Conservation (phyloP, 2,113 vertebrate species). For the Leptosomus discolor region DNA sequence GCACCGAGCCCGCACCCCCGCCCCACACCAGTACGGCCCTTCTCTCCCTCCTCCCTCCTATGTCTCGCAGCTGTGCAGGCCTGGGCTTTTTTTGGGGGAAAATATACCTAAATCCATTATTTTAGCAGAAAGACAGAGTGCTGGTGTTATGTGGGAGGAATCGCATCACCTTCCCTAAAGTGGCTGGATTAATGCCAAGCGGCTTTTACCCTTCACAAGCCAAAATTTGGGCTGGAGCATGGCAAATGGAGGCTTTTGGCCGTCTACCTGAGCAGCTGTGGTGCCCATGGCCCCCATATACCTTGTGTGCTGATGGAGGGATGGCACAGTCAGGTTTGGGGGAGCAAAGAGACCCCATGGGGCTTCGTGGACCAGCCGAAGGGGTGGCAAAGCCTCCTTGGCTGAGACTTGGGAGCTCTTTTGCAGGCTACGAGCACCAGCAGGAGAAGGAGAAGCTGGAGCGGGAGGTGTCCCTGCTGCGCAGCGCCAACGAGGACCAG, state of each 20-base stretch:
- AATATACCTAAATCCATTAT: background rate
- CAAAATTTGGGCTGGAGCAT: background rate
- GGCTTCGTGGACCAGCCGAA: fast-evolving
- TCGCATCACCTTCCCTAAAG: background rate
- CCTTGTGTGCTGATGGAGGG: background rate
- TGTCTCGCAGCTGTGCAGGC: background rate
- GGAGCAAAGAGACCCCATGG: background rate
- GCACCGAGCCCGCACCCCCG: slow-evolving; percentile 8
- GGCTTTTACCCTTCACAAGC: background rate
- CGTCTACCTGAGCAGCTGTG: fast-evolving
- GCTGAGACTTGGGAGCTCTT: background rate
- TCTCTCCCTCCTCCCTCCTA: background rate
- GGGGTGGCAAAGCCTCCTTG: fast-evolving
- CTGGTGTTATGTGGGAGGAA: background rate
- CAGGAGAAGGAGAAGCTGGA: slow-evolving; percentile 87
- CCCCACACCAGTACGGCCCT: background rate
- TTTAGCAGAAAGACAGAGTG: background rate
- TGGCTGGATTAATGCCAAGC: fast-evolving
- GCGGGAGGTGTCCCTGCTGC: slow-evolving; percentile 82
- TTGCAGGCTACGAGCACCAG: slow-evolving; percentile 88
- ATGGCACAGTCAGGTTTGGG: fast-evolving
- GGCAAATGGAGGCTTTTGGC: background rate
- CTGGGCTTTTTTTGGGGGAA: background rate
- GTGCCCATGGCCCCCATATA: no score
- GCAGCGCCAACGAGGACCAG: slow-evolving; percentile 86